phyloP scores from a whole-genome alignment of 1,140 invertebrate genomes.

The Platyscapa corneri region DNA sequence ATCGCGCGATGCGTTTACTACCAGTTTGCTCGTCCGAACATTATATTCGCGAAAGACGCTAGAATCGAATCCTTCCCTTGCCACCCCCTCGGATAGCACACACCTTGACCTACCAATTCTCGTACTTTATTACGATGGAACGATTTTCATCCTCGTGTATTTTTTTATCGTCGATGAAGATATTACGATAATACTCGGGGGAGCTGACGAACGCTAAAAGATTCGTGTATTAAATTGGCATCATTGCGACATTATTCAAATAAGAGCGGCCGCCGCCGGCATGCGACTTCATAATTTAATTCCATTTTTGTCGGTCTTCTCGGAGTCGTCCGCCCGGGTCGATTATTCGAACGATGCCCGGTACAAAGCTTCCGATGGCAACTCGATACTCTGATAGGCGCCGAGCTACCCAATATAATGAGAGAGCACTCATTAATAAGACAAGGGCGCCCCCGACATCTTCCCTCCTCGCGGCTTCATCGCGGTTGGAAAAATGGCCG shows the following conservation, averaged over 20 bases:
- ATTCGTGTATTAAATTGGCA: not conserved
- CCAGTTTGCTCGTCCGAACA: no score
- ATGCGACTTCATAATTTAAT: not conserved
- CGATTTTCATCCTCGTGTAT: not conserved
- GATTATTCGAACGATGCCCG: not conserved
- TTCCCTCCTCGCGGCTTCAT: not conserved
- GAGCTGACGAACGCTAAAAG: not conserved
- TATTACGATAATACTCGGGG: not conserved
- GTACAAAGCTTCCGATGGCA: not conserved
- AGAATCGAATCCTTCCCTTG: not conserved
- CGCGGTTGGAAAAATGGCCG: constrained; percentile 6
- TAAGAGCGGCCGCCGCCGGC: not conserved
- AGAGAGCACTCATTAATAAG: constrained; percentile 9
- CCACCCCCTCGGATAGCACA: not conserved
- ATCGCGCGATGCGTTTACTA: no score
- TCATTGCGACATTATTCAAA: not conserved
- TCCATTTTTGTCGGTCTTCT: not conserved
- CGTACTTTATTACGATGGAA: not conserved
- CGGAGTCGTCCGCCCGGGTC: no score
- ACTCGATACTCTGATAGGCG: not conserved
- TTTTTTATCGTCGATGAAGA: not conserved
- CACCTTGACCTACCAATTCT: not conserved
- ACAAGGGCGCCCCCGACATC: not conserved
- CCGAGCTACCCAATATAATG: not conserved
- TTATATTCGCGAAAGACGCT: not conserved